phyloP scores from a whole-genome alignment of 2,888 invertebrate species.

The Gryllus longicercus region DNA sequence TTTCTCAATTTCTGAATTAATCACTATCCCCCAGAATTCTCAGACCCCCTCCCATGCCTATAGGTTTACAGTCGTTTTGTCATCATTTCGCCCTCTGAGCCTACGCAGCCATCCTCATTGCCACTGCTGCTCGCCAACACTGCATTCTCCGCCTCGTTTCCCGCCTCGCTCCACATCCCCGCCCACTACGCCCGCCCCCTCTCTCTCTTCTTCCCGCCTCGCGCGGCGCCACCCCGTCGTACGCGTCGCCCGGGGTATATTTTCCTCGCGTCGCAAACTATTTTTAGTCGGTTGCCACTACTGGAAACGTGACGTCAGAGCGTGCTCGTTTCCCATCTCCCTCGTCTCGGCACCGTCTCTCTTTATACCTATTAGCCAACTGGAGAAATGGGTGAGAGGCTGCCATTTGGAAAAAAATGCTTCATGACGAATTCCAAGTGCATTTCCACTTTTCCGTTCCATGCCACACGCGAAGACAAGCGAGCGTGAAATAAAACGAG shows the following conservation, averaged over 20 bases:
- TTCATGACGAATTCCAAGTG: too few species aligned
- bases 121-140: too few species aligned
- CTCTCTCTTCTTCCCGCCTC: background rate
- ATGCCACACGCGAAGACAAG: too few species aligned
- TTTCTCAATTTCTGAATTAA: too few species aligned
- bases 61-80: too few species aligned
- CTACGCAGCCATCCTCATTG: too few species aligned
- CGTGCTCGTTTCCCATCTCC: background rate
- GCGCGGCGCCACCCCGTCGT: background rate
- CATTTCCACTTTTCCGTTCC: too few species aligned
- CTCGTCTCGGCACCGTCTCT: background rate
- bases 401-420: too few species aligned
- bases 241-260: background rate
- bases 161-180: background rate
- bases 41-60: too few species aligned
- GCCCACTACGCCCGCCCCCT: background rate
- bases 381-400: background rate
- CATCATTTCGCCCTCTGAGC: too few species aligned
- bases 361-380: background rate
- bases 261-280: conserved; percentile 5
- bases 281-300: background rate
- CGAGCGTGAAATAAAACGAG: too few species aligned
- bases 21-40: too few species aligned
- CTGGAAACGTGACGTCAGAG: conserved; percentile 6
- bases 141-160: background rate